Base-by-base conservation (phyloP, 35 echinoderm and acorn worm species). In the Heliocidaris erythrogramma region DNA sequence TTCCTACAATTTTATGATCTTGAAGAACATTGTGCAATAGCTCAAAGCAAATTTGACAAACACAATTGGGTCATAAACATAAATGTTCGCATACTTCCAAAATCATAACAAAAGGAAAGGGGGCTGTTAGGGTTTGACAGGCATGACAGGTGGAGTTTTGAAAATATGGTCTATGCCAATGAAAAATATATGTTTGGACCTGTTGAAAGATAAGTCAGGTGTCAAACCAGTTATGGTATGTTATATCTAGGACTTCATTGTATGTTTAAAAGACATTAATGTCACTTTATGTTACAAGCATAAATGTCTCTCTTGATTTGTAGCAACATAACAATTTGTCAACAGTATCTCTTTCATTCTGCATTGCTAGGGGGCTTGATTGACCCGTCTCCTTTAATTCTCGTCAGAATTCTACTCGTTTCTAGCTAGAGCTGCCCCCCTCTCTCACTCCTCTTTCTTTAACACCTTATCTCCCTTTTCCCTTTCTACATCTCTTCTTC, bases 1-100 rank as follows among this genome's bases (percentile, higher is more conserved):
- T 78, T 78, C 65, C 21, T 78, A 42, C 65, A 78, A 78, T n/a
- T 78, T 78, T 78, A n/a, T 78, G 65, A 78, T 78, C 65, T 78
- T 78, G 21, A 78, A 78, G 65, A 78, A 78, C 5, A 21, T 21
- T 2, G 61, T 24, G 61, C 61, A 69, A 24, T 16, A n/a, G 21
- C 65, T 78, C 27, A 78, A 21, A 78, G 27, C 27, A 78, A 78
- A 78, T 5, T 27, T 21, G 60, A 69, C 14, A 69, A 42, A 42
- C 16, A 69, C 60, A 69, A 69, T 27, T 69, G 65, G 65, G 27
- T 24, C 65, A 78, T 78, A 78, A 78, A 78, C 21, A 5, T 78
- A 18, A 78, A 78, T 24, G 8, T n/a, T 24, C 21, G 27, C 21
- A 27, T 7, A 7, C 6, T 78, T 78, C 5, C 27, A 21, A 78